Evolutionary conservation across 2,888 invertebrate species (phyloP).

Genomic region (Pachycephus smyrnensis): DNA sequence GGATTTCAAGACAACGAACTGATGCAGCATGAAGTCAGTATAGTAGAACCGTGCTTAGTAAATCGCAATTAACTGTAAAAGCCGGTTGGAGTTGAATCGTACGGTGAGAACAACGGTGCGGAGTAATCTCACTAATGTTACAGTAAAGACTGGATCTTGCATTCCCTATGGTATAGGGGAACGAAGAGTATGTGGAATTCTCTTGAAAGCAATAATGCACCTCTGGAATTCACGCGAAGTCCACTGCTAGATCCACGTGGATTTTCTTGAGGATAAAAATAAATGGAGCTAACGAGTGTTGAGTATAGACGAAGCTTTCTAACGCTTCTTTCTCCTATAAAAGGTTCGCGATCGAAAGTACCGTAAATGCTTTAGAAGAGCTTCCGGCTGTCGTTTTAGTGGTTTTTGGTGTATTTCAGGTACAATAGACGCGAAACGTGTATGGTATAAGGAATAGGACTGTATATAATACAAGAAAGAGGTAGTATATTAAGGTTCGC

Average conservation of each 20-base stretch:
- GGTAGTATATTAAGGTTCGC: not conserved
- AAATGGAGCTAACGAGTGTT: not conserved
- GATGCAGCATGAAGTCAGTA: not conserved
- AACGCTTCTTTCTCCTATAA: not conserved
- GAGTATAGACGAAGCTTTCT: not conserved
- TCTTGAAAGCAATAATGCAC: conserved; percentile 39
- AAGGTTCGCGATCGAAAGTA: not conserved
- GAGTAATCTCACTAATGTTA: conserved; percentile 43
- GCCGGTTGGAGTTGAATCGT: not conserved
- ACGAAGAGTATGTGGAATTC: conserved; percentile 38
- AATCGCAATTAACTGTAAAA: conserved; percentile 1
- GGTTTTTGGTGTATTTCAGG: not conserved
- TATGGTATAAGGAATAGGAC: not conserved
- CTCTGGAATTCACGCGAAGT: conserved; percentile 11
- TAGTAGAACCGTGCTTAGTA: not conserved
- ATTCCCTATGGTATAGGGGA: not conserved
- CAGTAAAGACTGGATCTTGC: not conserved
- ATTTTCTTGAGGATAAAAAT: not conserved
- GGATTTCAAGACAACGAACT: not conserved
- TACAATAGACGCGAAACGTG: not conserved
- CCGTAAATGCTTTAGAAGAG: not conserved
- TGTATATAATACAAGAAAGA: not conserved
- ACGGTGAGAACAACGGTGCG: conserved; percentile 24
- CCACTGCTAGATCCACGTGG: not conserved
- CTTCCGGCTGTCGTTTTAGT: not conserved